Conservation (phyloP, 1,140 invertebrate genomes). For the Heliconius himera region DNA sequence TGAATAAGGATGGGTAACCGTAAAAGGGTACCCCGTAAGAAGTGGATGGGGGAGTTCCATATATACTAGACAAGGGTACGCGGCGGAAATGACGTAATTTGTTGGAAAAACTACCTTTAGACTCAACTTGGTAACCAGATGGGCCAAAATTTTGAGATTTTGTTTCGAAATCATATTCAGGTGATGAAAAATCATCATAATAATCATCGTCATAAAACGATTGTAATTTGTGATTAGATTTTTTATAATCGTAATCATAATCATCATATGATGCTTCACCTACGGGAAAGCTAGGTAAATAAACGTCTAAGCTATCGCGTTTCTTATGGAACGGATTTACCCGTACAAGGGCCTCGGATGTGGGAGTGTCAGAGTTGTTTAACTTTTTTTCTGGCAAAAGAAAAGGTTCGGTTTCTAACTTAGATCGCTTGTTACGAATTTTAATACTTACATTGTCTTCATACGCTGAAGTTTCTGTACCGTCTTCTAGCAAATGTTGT, state of each 20-base stretch:
- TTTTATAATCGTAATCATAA: constrained; percentile 47
- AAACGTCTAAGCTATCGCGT: constrained; percentile 47
- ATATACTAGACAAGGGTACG: constrained; percentile 36
- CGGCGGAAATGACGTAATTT: constrained; percentile 48
- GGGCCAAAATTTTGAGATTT: constrained; percentile 46
- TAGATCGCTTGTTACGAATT: constrained; percentile 43
- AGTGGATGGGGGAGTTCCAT: constrained; percentile 35
- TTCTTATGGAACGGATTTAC: constrained; percentile 45
- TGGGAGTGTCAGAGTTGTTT: constrained; percentile 41
- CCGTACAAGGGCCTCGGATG: constrained; percentile 52
- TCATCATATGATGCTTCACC: constrained; percentile 55
- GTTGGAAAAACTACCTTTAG: constrained; percentile 49
- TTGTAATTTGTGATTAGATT: constrained; percentile 45
- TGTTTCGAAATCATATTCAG: constrained; percentile 52
- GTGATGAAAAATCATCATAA: constrained; percentile 52
- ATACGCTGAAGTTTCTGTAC: constrained; percentile 64
- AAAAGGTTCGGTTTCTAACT: constrained; percentile 50
- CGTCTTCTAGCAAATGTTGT: constrained; percentile 67
- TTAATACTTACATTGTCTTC: constrained; percentile 72
- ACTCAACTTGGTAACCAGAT: constrained; percentile 43
- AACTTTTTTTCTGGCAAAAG: constrained; percentile 42
- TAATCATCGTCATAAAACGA: constrained; percentile 55
- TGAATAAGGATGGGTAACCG: constrained; percentile 26
- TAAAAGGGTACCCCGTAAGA: constrained; percentile 51
- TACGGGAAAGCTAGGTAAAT: constrained; percentile 57